Conservation (phyloP, 2,113 vertebrate genomes). For the Orthochromis malagaraziensis region DNA sequence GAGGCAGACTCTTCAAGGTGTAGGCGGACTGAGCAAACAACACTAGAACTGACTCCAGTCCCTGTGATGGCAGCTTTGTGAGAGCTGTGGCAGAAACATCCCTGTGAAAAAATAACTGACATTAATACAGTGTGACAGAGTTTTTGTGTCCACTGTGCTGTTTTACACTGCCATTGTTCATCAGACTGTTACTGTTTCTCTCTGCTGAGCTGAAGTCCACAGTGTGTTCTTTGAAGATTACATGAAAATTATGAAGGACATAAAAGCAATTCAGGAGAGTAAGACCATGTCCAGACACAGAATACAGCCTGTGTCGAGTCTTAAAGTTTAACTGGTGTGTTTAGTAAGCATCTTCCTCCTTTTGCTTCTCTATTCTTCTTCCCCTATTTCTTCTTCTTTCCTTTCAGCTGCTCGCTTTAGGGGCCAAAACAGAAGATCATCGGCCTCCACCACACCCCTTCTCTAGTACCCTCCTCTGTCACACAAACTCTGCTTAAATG, state of each 20-base stretch:
- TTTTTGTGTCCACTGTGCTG: not conserved
- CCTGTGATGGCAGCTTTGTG: constrained; percentile 71
- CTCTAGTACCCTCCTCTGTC: not conserved
- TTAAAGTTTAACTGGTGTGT: not conserved
- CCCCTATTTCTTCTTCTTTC: not conserved
- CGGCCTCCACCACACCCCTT: not conserved
- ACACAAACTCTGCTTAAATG: not conserved
- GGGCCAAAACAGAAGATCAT: not conserved
- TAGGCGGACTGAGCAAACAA: constrained; percentile 77
- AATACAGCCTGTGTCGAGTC: not conserved
- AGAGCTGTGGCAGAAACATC: constrained; percentile 81
- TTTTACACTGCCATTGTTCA: not conserved
- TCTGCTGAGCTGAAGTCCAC: not conserved
- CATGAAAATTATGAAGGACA: not conserved
- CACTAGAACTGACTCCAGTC: constrained; percentile 77
- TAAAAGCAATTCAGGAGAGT: not conserved
- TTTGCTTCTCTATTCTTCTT: not conserved
- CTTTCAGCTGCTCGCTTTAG: not conserved
- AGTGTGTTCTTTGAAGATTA: not conserved
- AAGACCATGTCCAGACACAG: not conserved
- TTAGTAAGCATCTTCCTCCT: not conserved
- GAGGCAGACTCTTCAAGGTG: constrained; percentile 77
- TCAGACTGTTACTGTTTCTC: not conserved
- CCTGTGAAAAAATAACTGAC: constrained; percentile 53
- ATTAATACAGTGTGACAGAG: not conserved